Conservation (phyloP, 2,797 vertebrate species). For the Choloepus didactylus region DNA sequence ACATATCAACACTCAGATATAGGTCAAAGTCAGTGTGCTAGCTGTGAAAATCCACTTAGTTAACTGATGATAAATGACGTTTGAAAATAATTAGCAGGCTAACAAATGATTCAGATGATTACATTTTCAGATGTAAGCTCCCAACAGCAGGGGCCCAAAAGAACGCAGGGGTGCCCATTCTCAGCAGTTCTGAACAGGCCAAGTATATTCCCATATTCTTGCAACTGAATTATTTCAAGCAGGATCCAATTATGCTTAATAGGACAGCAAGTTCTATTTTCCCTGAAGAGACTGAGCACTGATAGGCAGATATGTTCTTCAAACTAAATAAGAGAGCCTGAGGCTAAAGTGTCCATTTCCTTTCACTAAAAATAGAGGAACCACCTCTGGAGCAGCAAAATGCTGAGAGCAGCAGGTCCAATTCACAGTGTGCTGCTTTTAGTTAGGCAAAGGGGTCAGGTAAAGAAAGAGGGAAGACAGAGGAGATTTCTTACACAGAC, state of each 20-base stretch:
- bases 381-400: not conserved
- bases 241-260: not conserved
- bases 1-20: not conserved
- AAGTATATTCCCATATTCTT: not conserved
- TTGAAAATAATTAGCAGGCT: not conserved
- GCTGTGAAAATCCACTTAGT: not conserved
- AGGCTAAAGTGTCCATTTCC: not conserved
- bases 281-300: not conserved
- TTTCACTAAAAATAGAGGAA: not conserved
- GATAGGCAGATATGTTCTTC: not conserved
- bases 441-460: not conserved
- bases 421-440: not conserved
- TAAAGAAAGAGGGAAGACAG: accelerated
- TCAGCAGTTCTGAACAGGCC: not conserved
- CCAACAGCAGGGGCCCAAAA: not conserved
- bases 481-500: slow-evolving; percentile 90
- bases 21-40: not conserved
- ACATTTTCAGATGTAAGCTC: not conserved
- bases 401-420: not conserved
- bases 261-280: not conserved
- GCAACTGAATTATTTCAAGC: not conserved
- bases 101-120: not conserved
- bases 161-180: not conserved
- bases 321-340: not conserved
- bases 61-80: not conserved